Evolutionary conservation across 2,797 vertebrate genomes (phyloP).

Genomic region (Alfaro cultratus): DNA sequence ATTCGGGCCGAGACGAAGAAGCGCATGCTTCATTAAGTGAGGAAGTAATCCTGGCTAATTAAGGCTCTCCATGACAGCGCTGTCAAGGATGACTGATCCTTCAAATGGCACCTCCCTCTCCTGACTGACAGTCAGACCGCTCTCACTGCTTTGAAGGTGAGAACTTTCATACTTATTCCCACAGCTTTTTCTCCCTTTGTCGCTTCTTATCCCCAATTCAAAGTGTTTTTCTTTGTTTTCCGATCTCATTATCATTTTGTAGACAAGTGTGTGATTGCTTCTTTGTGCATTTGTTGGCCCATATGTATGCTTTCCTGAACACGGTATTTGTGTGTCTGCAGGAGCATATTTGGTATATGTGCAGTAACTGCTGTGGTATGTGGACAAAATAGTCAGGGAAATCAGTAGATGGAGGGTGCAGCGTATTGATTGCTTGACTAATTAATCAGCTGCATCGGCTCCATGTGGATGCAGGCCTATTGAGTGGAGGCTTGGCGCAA

Average conservation of each 20-base stretch:
- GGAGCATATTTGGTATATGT: conserved; percentile 23
- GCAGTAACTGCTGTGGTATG: conserved; percentile 69
- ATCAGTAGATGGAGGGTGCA: conserved; percentile 67
- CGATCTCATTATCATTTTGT: conserved; percentile 68
- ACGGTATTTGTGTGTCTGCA: conserved; percentile 10
- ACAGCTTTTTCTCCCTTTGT: conserved; percentile 52
- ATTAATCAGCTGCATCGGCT: conserved; percentile 80
- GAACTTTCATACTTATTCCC: conserved; percentile 79
- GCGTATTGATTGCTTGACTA: conserved; percentile 80
- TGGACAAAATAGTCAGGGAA: conserved; percentile 63
- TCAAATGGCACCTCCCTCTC: conserved; percentile 80
- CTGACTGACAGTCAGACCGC: conserved; percentile 78
- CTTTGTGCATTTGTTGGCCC: conserved; percentile 35
- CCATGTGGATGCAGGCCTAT: conserved; percentile 72
- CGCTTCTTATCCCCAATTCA: conserved; percentile 71
- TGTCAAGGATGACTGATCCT: conserved; percentile 85
- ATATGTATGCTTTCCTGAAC: conserved; percentile 28
- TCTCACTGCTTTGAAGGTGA: conserved; percentile 79
- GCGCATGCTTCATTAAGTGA: conserved; percentile 83
- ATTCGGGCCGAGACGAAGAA: conserved; percentile 76
- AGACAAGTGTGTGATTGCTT: conserved; percentile 48
- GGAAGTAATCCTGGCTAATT: conserved; percentile 86
- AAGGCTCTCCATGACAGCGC: conserved; percentile 84
- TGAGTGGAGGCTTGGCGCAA: conserved; percentile 70
- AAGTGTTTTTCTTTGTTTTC: conserved; percentile 74